A percentile compares a stretch with the other conserved stretches of the same genome.
phyloP scores from a whole-genome alignment of 2,113 vertebrate species.

The Acrocephalus kingi region DNA sequence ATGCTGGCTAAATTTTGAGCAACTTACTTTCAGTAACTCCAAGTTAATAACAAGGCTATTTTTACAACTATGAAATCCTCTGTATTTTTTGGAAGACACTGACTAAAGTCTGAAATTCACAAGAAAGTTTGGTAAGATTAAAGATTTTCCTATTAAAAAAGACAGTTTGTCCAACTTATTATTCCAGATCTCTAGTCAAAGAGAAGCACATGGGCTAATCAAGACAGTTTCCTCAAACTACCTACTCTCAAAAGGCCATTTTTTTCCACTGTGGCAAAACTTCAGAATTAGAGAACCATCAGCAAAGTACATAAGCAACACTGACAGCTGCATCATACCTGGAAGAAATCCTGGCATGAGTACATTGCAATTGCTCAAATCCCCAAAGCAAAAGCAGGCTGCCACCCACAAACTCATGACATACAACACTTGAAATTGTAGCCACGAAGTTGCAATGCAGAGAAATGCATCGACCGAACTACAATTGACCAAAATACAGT shows the following conservation, averaged over 20 bases:
- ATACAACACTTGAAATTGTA: neutral
- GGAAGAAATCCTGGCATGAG: neutral
- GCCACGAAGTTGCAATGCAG: neutral
- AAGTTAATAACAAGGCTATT: neutral
- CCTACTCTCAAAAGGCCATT: neutral
- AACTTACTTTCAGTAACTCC: neutral
- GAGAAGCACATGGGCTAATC: neutral
- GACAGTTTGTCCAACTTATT: neutral
- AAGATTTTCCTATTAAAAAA: neutral
- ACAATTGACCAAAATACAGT: neutral
- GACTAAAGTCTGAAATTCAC: neutral
- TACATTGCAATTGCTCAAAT: neutral
- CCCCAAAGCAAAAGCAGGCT: neutral
- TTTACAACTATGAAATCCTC: neutral
- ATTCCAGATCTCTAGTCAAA: neutral
- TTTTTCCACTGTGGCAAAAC: neutral
- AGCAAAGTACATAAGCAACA: neutral
- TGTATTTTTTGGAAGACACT: neutral
- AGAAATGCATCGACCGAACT: neutral
- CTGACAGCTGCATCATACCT: neutral
- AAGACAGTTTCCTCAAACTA: neutral
- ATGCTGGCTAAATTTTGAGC: neutral
- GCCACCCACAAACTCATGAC: neutral
- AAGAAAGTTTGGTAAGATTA: neutral
- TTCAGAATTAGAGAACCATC: neutral